Evolutionary conservation across 2,888 invertebrate species (phyloP).

Genomic region (Andricus curvator): DNA sequence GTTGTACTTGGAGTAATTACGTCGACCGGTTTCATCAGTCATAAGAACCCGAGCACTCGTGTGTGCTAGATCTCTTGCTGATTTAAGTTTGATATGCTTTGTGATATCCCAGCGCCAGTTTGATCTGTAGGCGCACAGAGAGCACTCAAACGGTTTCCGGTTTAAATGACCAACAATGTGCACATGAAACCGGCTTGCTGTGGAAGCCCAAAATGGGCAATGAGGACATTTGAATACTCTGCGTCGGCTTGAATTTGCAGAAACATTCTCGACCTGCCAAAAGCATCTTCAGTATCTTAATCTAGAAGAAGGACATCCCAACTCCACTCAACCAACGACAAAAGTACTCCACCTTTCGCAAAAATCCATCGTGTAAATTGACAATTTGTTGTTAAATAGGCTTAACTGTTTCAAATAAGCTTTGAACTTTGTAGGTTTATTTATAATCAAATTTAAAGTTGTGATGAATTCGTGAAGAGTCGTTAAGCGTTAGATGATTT

Average conservation of each 20-base stretch:
- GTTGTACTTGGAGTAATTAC: constrained; percentile 96
- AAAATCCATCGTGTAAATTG: neutral
- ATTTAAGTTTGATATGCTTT: constrained; percentile 95
- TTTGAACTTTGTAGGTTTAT: too few species aligned
- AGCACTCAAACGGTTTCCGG: constrained; percentile 97
- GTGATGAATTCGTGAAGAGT: neutral
- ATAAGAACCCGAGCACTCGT: constrained; percentile 90
- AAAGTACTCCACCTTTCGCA: neutral
- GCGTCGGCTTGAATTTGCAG: constrained; percentile 69
- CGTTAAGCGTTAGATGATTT: neutral
- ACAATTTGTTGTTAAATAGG: neutral
- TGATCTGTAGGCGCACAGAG: constrained; percentile 94
- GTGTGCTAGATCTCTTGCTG: constrained; percentile 90
- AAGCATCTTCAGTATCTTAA: constrained; percentile 64
- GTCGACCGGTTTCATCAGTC: constrained; percentile 94
- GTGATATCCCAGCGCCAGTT: constrained; percentile 99
- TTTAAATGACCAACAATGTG: constrained; percentile 96
- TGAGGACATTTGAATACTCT: constrained; percentile 95
- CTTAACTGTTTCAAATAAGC: neutral
- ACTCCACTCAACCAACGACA: constrained; percentile 32
- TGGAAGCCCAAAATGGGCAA: constrained; percentile 95
- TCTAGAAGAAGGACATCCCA: constrained; percentile 44
- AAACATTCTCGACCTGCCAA: constrained; percentile 71
- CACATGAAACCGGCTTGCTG: constrained; percentile 95
- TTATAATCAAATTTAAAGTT: neutral